Conservation (phyloP, 2,888 invertebrate genomes). For the Bombylius discolor region DNA sequence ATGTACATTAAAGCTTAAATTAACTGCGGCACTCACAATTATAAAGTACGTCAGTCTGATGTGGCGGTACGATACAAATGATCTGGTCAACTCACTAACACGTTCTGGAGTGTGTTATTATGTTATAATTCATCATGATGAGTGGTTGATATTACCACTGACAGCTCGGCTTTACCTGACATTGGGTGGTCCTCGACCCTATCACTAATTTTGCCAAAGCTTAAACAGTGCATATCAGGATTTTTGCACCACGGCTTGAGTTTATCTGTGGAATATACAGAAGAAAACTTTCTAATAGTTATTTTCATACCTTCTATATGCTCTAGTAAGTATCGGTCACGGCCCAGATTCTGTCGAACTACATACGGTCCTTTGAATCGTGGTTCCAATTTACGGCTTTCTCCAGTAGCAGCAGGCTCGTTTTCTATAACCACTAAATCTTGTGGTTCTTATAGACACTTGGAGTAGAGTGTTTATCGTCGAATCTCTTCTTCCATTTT, state of each 20-base stretch:
- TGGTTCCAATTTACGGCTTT: conserved; percentile 8
- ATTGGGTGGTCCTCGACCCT: too few species aligned
- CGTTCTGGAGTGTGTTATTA: too few species aligned
- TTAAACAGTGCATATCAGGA: not conserved
- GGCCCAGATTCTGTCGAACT: conserved; percentile 12
- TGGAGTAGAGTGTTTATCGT: not conserved
- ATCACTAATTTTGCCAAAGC: too few species aligned
- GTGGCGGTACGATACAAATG: too few species aligned
- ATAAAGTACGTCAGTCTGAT: too few species aligned
- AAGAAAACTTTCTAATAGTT: conserved; percentile 6
- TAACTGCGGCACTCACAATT: too few species aligned
- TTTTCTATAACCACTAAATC: conserved; percentile 1
- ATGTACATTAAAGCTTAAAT: too few species aligned
- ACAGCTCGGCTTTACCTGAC: too few species aligned
- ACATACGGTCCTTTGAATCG: conserved; percentile 19
- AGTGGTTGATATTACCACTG: too few species aligned
- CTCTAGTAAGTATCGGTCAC: conserved; percentile 3
- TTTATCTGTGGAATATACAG: not conserved
- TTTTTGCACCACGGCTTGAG: not conserved
- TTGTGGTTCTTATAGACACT: not conserved
- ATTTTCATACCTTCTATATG: conserved; percentile 16
- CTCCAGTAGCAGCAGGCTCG: not conserved
- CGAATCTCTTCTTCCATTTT: not conserved
- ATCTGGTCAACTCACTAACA: too few species aligned
- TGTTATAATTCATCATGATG: too few species aligned